Evolutionary conservation across 2,888 invertebrate species (phyloP), one percentile per base, ranked within the genome.

Genomic region (Notodonta ziczac): DNA sequence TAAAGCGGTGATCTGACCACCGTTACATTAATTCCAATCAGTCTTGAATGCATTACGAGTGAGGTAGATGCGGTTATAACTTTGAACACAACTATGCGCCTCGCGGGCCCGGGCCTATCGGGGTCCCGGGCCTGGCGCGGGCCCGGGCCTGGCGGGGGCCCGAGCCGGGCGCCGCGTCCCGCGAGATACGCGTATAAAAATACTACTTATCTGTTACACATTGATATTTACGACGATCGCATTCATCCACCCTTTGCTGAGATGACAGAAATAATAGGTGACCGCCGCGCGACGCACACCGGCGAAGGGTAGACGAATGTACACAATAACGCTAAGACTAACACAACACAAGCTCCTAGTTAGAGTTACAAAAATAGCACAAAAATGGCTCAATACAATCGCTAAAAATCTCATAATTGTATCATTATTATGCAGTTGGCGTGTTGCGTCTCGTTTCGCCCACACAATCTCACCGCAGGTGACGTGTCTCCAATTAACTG

Each of bases 271-370:
- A 9, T 12, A 14, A 9, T 40, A 35, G 39, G 12, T n/a, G 55
- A 32, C 0, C 52, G 52, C 13, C 52, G 52, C 59, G 61, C 35
- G 66, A 59, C 66, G 57, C 56, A 65, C 69, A 59, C 70, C 66
- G 65, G 76, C 77, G 78, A 84, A 86, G 81, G 81, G 86, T 77
- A 82, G 84, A 83, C 80, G 77, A 80, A 83, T 78, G 77, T 70
- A 76, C 62, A 68, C 69, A 76, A 76, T 77, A 80, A 82, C 73
- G 73, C 85, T 90, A 89, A 87, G 69, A 85, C 91, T 91, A 90
- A 91, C 90, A 92, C 91, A 90, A 90, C 87, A 91, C 91, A 92
- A 91, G 91, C 91, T 83, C 82, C 86, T 88, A 90, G 81, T 87
- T 87, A 89, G 86, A 83, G 74, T 87, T 90, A 89, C 81, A 89